Base-by-base conservation (phyloP, 2,797 vertebrate species). In the Salmo trutta region DNA sequence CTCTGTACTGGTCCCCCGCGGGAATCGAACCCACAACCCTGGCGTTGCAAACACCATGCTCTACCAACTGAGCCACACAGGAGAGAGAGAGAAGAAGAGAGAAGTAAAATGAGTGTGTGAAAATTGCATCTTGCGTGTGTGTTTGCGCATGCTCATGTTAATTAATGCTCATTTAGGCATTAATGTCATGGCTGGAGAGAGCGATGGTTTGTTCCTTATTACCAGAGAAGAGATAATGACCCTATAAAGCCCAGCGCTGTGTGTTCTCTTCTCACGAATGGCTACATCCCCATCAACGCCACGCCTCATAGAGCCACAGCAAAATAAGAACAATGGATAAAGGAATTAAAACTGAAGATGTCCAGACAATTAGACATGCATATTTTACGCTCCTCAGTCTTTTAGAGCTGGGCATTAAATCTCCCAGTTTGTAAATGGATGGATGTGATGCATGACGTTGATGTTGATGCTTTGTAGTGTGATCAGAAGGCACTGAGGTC, bases 151-250 rank as follows among this genome's bases (percentile, higher is more conserved):
- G 36, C 14, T 31, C 16, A n/a, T 84, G 82, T 85, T 91, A 90
- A 90, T 91, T 91, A 89, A 83, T 90, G 82, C 81, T 90, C 84
- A 89, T 91, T 89, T 89, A 82, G 77, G 78, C 79, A 79, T 91
- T 90, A 85, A 87, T 91, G 88, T 87, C 87, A 89, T 76, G 79
- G 79, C 79, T 79, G 79, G 75, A 84, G 79, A 85, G 79, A 91
- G 84, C 84, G 85, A 90, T 89, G 83, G 87, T 91, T 88, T 91
- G 84, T 88, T 90, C 87, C 88, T 71, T 86, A 85, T 88, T 88
- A 86, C 85, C 78, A 76, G 76, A 79, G 76, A 84, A 83, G 83
- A 73, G 82, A 88, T 90, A 90, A 93, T 89, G 77, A 83, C 80
- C 80, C 81, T 75, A 84, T 90, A 90, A 90, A 90, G 83, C 76